Evolutionary conservation across 2,888 invertebrate genomes (phyloP), one percentile per base, ranked within the genome.

Genomic region (Andricus curvator): DNA sequence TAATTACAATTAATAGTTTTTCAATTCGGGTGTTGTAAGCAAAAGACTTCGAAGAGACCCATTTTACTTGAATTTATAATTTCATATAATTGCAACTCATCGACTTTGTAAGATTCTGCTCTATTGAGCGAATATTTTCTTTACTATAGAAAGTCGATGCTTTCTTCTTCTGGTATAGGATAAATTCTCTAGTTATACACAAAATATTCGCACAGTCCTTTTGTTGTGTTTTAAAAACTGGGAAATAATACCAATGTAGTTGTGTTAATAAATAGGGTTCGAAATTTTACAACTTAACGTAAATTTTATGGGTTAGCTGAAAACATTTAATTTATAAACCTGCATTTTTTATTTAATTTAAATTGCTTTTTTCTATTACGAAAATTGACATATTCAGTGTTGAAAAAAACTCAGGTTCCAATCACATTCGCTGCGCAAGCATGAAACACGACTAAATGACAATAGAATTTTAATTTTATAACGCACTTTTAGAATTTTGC

Each of bases 191-290:
- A 74, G 56, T 51, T 74, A 56, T 56, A 56, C 15, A 51, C 51
- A 33, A 51, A 56, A 74, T 51, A 74, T 56, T 74, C 56, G 56
- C 56, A 74, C 74, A 56, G 51, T 51, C 29, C 29, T 22, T 44
- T 25, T 20, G 68, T 79, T 81, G 80, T 64, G 77, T 78, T 82
- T 78, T 80, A 80, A 84, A 81, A 81, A 87, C 81, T 79, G 78
- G 83, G 81, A 85, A 85, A 83, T 83, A 83, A 82, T 81, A 86
- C 84, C 82, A 82, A 84, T 87, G 84, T 85, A 86, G 85, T 76
- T 81, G 77, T 48, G 48, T 48, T 48, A 17, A 13, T 48, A 17
- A 51, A 51, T 51, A 51, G 51, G 20, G 20, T 51, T 51, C 51
- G 20, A 51, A 51, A 51, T 51, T 51, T 51, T 51, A 51, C 20